These are phyloP conservation scores for Pelochelys cantorii DNA, from an alignment of 2,797 vertebrate species.

Conservation along the genomic window DNA sequence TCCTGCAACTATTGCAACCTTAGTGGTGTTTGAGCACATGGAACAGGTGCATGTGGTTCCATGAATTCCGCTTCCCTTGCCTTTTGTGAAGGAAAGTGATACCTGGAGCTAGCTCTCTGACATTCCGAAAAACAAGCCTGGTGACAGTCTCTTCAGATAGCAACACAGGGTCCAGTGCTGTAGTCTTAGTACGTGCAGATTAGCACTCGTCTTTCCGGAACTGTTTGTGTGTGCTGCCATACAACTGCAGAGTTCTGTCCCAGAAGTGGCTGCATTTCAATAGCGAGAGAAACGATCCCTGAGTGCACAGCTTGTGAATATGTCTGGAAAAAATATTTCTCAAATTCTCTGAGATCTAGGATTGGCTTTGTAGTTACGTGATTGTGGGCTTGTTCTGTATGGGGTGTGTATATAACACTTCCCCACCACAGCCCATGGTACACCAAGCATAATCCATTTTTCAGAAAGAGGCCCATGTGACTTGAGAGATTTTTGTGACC, in stretches of 20 bases:
- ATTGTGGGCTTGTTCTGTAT: not conserved
- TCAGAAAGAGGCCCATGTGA: not conserved
- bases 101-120: not conserved
- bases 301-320: not conserved
- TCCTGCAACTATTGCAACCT: constrained; percentile 93
- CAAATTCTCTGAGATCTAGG: not conserved
- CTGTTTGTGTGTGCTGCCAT: not conserved
- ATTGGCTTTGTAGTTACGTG: not conserved
- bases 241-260: not conserved
- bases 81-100: not conserved
- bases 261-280: accelerated
- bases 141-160: not conserved
- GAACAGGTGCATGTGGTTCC: constrained; percentile 85
- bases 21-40: constrained; percentile 94
- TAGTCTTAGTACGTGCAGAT: not conserved
- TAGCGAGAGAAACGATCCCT: not conserved
- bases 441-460: not conserved
- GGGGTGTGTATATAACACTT: not conserved
- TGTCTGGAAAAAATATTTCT: not conserved
- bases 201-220: not conserved
- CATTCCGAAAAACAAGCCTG: not conserved
- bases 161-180: accelerated
- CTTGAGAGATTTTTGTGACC: not conserved
- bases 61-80: not conserved
- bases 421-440: not conserved